Percentiles rank a stretch among this genome's conserved stretches.
Conservation (phyloP, 2,888 invertebrate species). For the Heliconius charithonia region DNA sequence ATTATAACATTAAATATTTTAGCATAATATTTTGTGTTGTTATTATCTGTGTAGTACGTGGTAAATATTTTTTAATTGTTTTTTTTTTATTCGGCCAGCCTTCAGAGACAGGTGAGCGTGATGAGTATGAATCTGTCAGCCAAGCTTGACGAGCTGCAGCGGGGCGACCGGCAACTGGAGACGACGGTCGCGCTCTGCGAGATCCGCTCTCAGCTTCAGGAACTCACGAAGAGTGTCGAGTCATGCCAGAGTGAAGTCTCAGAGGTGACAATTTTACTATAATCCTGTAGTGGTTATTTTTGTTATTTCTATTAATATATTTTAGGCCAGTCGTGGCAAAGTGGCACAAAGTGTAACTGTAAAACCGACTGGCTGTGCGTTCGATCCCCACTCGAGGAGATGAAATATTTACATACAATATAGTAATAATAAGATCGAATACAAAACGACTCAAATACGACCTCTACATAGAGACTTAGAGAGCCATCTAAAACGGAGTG, state of each 20-base stretch:
- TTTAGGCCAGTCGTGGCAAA: too few species aligned
- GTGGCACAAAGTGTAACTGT: too few species aligned
- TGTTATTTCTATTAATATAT: too few species aligned
- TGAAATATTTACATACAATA: too few species aligned
- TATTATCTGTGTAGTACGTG: neutral
- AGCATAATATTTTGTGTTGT: neutral
- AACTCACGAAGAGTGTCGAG: conserved; percentile 96
- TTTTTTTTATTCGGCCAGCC: conserved; percentile 81
- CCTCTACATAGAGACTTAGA: neutral
- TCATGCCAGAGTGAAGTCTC: conserved; percentile 97
- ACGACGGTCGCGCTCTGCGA: conserved; percentile 97
- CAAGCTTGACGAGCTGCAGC: conserved; percentile 96
- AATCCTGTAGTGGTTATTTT: neutral
- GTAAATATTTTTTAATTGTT: neutral
- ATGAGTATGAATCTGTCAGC: conserved; percentile 98
- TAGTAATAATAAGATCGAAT: neutral
- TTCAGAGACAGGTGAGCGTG: conserved; percentile 98
- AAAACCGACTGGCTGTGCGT: too few species aligned
- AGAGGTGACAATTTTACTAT: conserved; percentile 85
- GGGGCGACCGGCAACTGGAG: conserved; percentile 94
- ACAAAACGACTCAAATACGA: neutral
- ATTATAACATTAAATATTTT: neutral
- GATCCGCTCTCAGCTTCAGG: conserved; percentile 95
- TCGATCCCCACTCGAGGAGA: too few species aligned
- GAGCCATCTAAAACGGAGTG: neutral